Base-by-base conservation (phyloP, 1,140 invertebrate species). In the Phymastichus coffea region DNA sequence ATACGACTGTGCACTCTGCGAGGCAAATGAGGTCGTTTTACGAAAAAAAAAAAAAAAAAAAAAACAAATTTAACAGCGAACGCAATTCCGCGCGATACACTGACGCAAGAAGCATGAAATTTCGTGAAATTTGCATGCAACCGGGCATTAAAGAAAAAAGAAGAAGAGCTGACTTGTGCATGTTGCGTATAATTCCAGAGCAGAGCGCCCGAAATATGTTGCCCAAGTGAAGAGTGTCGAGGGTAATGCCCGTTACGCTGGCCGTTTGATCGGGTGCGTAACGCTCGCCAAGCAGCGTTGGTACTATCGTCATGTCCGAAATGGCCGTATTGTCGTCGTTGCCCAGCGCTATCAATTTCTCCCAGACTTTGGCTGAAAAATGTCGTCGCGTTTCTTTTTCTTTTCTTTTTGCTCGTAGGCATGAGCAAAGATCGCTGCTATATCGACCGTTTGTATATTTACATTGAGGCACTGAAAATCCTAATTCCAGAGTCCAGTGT, bases 251-350 rank as follows among this genome's bases (percentile, higher is more conserved):
- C 37, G 75, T 77, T 1, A 92, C 84, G 38, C 83, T 83, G 1
- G 86, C 92, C 64, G 82, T 85, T 55, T 83, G 80, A 37, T 86
- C 82, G 23, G 90, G 89, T 30, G 79, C 72, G 75, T 91, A 88
- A 61, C 93, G 82, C 79, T 95, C 93, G 1, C 91, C 92, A 57
- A 90, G 83, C 40, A 94, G 75, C 47, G 87, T 86, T 7, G 93
- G 92, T 37, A 78, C 80, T 44, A 90, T 84, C 67, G 80, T 75
- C 74, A 90, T 82, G 58, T 80, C 74, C 26, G 83, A 82, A 35
- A 80, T 69, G 20, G 79, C 69, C 46, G 76, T 76, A 46, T 76
- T 76, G 6, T 85, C 82, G 40, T 84, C 80, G 60, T 83, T 80
- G n/a, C 83, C 82, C 15, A 87, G 71, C 26, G 82, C 74, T 28